Base-by-base conservation (phyloP, 2,797 vertebrate species). In the Neoniphon sammara region DNA sequence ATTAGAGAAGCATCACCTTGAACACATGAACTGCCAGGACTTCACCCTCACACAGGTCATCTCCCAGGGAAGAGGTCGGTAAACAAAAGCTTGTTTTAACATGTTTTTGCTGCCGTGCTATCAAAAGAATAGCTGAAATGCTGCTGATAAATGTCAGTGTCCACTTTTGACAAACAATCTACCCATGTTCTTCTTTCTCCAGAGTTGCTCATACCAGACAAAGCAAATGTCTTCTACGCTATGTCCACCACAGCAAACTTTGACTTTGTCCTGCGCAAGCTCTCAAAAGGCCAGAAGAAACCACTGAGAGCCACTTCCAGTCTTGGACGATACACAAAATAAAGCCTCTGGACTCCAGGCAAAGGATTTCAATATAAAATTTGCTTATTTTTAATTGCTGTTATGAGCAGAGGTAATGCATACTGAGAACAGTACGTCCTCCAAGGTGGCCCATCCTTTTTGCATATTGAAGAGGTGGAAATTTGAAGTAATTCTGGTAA, bases 171-270 rank as follows among this genome's bases (percentile, higher is more conserved):
- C 21, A 0, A 0, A 23, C 9, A 0, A 0, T 68, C 5, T 0
- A n/a, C 15, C 39, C 44, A 30, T 5, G 59, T 39, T 44, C 23
- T 68, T 39, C 12, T 66, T 1, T 58, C 76, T 46, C 30, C 91
- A 97, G 96, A 96, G 84, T 78, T 97, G 78, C 91, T 94, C 65
- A 95, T 97, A 75, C 96, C 96, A 0, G 95, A 96, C 79, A 94
- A 95, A 1, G 95, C 96, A 31, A 97, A 97, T 0, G 95, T 96
- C 75, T 97, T 96, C 88, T 97, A 97, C 0, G 95, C 96, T 0
- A 97, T 97, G 96, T 96, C 90, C 66, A 95, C 95, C 0, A 80
- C 91, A 0, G 89, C 91, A 1, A 93, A 95, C 47, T 94, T 94
- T 61, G 94, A 96, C 91, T 96, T 97, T 66, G 66, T 95, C 49